Evolutionary conservation across 2,797 vertebrate species (phyloP).

Genomic region (Petrocephalus schoutedeni): DNA sequence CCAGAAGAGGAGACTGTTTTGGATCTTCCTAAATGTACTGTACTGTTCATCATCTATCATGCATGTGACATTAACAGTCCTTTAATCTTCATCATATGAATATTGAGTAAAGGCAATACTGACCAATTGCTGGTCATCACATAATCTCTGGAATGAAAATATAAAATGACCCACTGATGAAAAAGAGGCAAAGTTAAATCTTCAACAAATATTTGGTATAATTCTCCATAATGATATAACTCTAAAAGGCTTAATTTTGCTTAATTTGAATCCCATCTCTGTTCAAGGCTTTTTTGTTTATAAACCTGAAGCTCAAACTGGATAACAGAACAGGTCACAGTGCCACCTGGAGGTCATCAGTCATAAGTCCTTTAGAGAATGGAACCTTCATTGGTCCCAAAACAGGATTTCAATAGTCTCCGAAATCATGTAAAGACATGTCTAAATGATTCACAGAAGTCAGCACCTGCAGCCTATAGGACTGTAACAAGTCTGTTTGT

Average conservation of each 20-base stretch:
- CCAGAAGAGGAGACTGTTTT: not conserved
- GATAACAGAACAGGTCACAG: not conserved
- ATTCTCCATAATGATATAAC: not conserved
- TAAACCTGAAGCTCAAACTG: not conserved
- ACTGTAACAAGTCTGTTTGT: not conserved
- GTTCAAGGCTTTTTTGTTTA: not conserved
- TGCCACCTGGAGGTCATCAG: constrained; percentile 5
- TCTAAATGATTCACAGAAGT: not conserved
- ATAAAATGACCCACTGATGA: not conserved
- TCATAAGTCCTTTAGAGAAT: not conserved
- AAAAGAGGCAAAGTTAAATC: not conserved
- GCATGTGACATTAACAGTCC: not conserved
- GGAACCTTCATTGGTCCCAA: not conserved
- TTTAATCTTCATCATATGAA: not conserved
- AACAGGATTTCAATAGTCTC: not conserved
- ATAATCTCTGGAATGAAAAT: not conserved
- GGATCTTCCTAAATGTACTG: not conserved
- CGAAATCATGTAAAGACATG: not conserved
- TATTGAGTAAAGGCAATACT: not conserved
- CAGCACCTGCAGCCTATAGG: not conserved
- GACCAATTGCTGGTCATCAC: not conserved
- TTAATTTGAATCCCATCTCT: not conserved
- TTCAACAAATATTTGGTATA: not conserved
- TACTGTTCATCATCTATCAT: not conserved
- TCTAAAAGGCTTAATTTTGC: not conserved